Conservation (phyloP, 2,113 vertebrate genomes). For the Crotalus horridus region DNA sequence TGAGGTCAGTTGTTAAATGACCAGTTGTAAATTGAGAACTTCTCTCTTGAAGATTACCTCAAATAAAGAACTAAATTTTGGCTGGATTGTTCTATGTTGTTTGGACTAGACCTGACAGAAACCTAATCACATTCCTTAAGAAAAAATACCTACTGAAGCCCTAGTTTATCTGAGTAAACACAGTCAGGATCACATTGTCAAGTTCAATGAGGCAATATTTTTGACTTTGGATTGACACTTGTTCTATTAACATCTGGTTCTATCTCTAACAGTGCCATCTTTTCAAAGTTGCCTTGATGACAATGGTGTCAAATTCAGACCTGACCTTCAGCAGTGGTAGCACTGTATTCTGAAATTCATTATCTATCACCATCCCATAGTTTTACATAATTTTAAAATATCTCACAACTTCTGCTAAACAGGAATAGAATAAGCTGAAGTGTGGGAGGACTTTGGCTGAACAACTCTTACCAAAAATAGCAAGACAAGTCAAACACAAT, state of each 20-base stretch:
- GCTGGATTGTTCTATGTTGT: not conserved
- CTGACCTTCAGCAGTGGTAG: not conserved
- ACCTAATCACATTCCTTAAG: slow-evolving; percentile 7
- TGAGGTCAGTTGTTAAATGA: not conserved
- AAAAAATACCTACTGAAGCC: not conserved
- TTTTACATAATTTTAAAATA: slow-evolving; percentile 23
- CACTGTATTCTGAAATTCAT: not conserved
- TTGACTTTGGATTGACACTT: slow-evolving; percentile 3
- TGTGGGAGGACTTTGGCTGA: not conserved
- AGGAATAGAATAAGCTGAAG: not conserved
- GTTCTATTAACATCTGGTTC: not conserved
- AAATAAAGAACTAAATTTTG: not conserved
- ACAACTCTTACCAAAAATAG: slow-evolving; percentile 10
- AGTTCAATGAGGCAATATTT: not conserved
- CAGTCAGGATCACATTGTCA: not conserved
- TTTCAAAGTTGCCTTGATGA: not conserved
- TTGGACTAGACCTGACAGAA: not conserved
- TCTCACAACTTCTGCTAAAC: not conserved
- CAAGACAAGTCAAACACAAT: not conserved
- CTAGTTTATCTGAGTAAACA: not conserved
- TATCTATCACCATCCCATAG: not conserved
- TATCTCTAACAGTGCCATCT: not conserved
- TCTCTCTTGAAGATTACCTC: not conserved
- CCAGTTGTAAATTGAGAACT: not conserved
- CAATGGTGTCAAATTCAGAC: not conserved